Conservation (phyloP, 2,797 vertebrate species). For the Sebastes kiyomatsui region DNA sequence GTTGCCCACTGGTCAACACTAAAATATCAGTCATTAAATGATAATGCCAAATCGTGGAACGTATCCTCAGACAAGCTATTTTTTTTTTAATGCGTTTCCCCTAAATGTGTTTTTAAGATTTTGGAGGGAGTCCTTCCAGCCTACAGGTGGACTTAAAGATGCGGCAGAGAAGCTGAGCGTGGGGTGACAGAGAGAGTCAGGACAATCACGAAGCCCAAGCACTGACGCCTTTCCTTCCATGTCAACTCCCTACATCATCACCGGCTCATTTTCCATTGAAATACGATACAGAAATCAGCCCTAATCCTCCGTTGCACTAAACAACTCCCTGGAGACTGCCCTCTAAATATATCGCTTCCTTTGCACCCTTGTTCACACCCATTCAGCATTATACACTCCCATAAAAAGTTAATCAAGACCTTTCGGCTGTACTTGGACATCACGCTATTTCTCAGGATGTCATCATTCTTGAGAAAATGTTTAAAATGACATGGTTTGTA, state of each 20-base stretch:
- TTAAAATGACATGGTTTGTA: slow-evolving; percentile 24
- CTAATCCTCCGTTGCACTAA: slow-evolving; percentile 45
- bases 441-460: background rate
- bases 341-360: slow-evolving; percentile 30
- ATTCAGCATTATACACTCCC: background rate
- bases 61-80: background rate
- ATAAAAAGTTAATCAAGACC: slow-evolving; percentile 31
- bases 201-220: background rate
- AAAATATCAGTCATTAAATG: slow-evolving; percentile 21
- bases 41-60: slow-evolving; percentile 31
- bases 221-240: slow-evolving; percentile 16
- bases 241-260: slow-evolving; percentile 17
- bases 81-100: background rate
- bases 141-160: slow-evolving; percentile 31
- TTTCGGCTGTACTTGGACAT: background rate
- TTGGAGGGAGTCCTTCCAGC: background rate
- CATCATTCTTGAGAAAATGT: slow-evolving; percentile 28
- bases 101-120: slow-evolving; percentile 9
- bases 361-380: background rate
- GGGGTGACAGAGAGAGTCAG: slow-evolving; percentile 20
- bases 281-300: slow-evolving; percentile 45
- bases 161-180: background rate
- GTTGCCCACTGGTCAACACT: background rate
- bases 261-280: slow-evolving; percentile 52
- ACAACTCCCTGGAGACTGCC: background rate